Evolutionary conservation across 2,888 invertebrate species (phyloP), one percentile per base, ranked within the genome.

Genomic region (Tachina fera): DNA sequence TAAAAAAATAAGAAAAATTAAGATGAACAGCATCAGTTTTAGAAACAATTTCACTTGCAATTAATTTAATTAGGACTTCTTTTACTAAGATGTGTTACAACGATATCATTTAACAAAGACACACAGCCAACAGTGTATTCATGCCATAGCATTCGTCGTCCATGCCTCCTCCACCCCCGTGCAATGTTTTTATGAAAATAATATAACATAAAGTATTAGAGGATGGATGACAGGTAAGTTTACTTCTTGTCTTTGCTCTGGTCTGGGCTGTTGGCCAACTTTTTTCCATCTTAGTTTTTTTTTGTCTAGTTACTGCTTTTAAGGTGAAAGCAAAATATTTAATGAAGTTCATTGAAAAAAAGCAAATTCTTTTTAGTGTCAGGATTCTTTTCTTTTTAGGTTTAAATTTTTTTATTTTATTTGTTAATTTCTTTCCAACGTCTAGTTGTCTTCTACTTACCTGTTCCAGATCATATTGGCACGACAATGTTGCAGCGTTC

Each of bases 391-490:
- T 10, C 9, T 41, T 58, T 31, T 31, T 1, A 31, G 5, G 6
- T 31, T 31, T 31, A 31, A 3, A 3, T 31, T 31, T 45, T 39
- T 53, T 22, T 43, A 1, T 22, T 22, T n/a, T 19, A 47, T n/a
- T 16, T 3, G 0, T 76, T 67, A 11, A 56, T 65, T 41, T 9
- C n/a, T 3, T 58, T 9, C 68, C 60, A 60, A 63, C n/a, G 53
- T 56, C 71, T 56, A 39, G 68, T 65, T 60, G 49, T 43, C 22
- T 22, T 71, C 70, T 19, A 72, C 83, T 86, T 91, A 93, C 93
- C 91, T 93, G 91, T 87, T 92, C 93, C 88, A 93, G 90, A 89
- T 93, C 93, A 88, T 93, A 93, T 89, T 93, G 93, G 84, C 93
- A 93, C 43, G 93, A 92, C 87, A 93, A 88, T 84, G 92, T 93